Percentiles rank a stretch among this genome's conserved stretches.
These are phyloP conservation scores for Lateolabrax maculatus DNA, from an alignment of 2,797 vertebrate species.

Conservation along the genomic window DNA sequence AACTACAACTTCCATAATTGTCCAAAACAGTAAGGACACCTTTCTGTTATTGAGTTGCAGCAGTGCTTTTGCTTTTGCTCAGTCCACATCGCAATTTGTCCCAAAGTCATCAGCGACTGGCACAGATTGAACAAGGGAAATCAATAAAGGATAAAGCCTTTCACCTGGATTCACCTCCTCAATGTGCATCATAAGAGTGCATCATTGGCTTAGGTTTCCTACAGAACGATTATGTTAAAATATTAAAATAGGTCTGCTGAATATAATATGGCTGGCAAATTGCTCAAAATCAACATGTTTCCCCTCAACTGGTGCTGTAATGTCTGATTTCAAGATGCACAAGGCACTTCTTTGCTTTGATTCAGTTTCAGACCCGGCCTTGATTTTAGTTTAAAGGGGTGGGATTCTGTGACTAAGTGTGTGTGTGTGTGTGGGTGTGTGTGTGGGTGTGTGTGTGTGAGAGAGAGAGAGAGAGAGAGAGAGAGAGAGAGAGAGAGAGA, in stretches of 20 bases:
- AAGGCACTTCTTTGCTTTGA: conserved; percentile 16
- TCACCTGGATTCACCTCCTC: conserved; percentile 32
- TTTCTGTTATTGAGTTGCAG: conserved; percentile 8
- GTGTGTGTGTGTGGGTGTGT: conserved; percentile 35
- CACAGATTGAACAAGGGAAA: conserved; percentile 38
- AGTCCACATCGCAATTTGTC: conserved; percentile 12
- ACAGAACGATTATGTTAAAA: background rate
- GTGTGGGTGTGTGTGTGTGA: conserved; percentile 6
- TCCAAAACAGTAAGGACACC: background rate
- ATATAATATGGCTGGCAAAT: background rate
- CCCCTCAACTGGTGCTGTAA: background rate
- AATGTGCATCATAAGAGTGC: background rate
- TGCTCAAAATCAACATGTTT: background rate
- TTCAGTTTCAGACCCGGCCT: conserved; percentile 33
- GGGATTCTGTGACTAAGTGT: background rate
- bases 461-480: conserved; percentile 1
- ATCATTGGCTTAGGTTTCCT: background rate
- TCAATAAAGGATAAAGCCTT: conserved; percentile 16
- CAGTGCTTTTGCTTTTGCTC: conserved; percentile 9
- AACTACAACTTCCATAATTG: conserved; percentile 2
- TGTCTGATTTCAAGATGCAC: background rate
- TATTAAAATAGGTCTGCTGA: background rate
- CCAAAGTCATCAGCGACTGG: conserved; percentile 2
- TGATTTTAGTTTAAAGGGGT: background rate
- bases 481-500: background rate